Base-by-base conservation (phyloP, 92 coral and sea anemone genomes). In the Nematostella vectensis region DNA sequence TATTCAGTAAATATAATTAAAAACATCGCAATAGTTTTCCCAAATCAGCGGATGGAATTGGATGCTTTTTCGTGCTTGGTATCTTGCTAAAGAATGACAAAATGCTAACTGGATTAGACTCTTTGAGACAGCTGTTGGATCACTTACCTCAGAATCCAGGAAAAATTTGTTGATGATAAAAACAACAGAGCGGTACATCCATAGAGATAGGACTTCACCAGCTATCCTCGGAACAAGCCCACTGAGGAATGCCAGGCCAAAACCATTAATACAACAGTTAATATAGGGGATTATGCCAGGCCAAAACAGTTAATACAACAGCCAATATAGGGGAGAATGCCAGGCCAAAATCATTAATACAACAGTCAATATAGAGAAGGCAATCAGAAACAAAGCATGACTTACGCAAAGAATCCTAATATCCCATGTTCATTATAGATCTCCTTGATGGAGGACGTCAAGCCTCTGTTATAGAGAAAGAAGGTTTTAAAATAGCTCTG, bases 401-500 rank as follows among this genome's bases (percentile, higher is more conserved):
- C 85, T 79, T 54, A 91, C 98, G 83, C 79, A 78, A 91, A 82
- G 65, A 86, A 82, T 12, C 98, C 98, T 33, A 65, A 27, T 44
- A 91, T 57, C 4, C 98, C 98, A 69, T 86, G 87, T 50, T 74
- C 83, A 49, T 73, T 63, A 49, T 78, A 77, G 26, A 86, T 87
- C 48, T 86, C 96, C 56, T 54, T 76, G 42, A 85, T 31, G 8
- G 95, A 85, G 6, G 86, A 61, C 47, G 67, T 26, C 18, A 85
- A n/a, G 1, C 88, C 88, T 59, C 95, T 85, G 49, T 25, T 66
- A 75, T 17, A 27, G n/a, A 26, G 38, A 30, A 22, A n/a, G n/a
- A n/a, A n/a, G n/a, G n/a, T n/a, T n/a, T n/a, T n/a, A n/a, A n/a
- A n/a, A n/a, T n/a, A n/a, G n/a, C n/a, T n/a, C n/a, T n/a, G n/a